Evolutionary conservation across 2,888 invertebrate genomes (phyloP), one percentile per base, ranked within the genome.

Genomic region (Fabriciana adippe): DNA sequence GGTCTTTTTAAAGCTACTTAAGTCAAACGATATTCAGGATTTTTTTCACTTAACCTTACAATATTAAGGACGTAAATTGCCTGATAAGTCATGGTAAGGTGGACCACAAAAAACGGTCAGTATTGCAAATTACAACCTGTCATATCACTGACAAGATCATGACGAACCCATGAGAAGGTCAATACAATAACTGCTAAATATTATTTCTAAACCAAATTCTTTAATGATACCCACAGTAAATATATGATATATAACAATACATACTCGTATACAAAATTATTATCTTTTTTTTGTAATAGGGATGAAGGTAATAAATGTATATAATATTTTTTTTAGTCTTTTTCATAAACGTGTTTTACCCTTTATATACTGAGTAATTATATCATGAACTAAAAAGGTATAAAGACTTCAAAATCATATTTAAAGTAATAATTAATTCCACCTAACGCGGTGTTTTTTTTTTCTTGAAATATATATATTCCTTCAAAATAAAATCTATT

Each of bases 101-200:
- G 75, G 80, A 55, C 79, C 79, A 75, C 71, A 56, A 66, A 76
- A 73, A 74, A 71, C 84, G 80, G 86, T 74, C 74, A 74, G 78
- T 77, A 78, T 81, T 84, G 76, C 82, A 89, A 91, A 91, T 91
- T 89, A 89, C 81, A 87, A 88, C 89, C 90, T 90, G 90, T 90
- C 90, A 89, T 89, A 89, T 81, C 78, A 75, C 85, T 85, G 87
- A 89, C 89, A 84, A 81, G 86, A 85, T 86, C 85, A 82, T 85
- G 86, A 84, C 79, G 84, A 83, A 66, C 67, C 75, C 85, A 81
- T 80, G 79, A 83, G 87, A 88, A 90, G 90, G 89, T 88, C 85
- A 83, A 81, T 81, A 78, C 73, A 82, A 85, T 64, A 69, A 68
- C 68, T 69, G 55, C 71, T 66, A 66, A 60, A 50, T 60, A 56